Evolutionary conservation across 2,113 vertebrate genomes (phyloP).

Genomic region (Bos javanicus): DNA sequence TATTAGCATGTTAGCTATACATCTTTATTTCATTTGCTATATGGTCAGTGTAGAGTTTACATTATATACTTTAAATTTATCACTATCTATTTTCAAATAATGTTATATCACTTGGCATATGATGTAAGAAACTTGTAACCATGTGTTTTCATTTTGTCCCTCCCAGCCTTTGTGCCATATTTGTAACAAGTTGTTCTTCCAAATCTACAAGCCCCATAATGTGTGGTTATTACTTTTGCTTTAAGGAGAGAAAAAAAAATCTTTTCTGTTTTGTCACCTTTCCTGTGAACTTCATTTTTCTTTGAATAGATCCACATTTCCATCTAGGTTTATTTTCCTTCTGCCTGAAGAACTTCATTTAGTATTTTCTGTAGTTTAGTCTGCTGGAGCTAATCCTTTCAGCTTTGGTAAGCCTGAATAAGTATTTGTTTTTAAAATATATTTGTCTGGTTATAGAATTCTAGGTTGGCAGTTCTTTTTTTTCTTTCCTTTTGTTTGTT

Average conservation of each 20-base stretch:
- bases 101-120: not conserved
- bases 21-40: conserved; percentile 18
- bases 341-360: not conserved
- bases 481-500: not conserved
- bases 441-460: conserved; percentile 27
- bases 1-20: not conserved
- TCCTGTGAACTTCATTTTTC: not conserved
- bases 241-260: not conserved
- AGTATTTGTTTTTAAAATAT: not conserved
- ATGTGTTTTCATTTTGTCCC: not conserved
- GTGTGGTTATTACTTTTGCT: not conserved
- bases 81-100: not conserved
- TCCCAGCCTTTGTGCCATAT: not conserved
- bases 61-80: not conserved
- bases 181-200: not conserved
- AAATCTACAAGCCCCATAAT: not conserved
- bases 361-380: not conserved
- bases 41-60: not conserved
- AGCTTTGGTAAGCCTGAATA: not conserved
- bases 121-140: not conserved
- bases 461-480: not conserved
- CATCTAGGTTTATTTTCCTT: not conserved
- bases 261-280: not conserved
- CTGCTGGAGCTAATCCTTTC: not conserved
- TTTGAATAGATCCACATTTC: not conserved